A percentile compares a stretch with the other conserved stretches of the same genome.
Conservation (phyloP, 2,113 vertebrate genomes). For the Melanerpes aurifrons region DNA sequence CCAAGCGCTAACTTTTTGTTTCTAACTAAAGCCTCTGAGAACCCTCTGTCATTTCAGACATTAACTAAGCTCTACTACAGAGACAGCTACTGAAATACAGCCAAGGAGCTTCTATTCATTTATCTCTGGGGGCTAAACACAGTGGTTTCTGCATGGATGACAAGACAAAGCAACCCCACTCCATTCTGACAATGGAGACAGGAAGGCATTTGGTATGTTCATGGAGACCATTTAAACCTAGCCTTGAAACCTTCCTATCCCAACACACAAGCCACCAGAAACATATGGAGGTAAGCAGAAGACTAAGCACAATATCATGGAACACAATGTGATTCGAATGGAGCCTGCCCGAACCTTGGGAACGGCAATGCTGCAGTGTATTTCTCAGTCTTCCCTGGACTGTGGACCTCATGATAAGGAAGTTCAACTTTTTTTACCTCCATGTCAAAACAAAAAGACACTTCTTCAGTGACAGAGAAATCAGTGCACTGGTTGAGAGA, state of each 20-base stretch:
- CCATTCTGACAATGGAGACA: neutral
- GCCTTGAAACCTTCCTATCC: accelerated
- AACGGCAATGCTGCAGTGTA: neutral
- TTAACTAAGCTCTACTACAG: neutral
- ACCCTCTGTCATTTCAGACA: neutral
- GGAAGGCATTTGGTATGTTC: neutral
- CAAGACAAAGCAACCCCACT: neutral
- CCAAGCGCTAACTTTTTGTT: neutral
- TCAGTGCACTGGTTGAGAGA: neutral
- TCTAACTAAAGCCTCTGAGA: neutral
- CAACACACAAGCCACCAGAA: neutral
- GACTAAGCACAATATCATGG: neutral
- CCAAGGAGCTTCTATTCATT: neutral
- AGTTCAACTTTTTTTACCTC: neutral
- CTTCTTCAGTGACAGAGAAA: neutral
- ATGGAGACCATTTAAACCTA: neutral
- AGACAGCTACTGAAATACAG: neutral
- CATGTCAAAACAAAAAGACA: neutral
- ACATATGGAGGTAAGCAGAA: neutral
- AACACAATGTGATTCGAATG: neutral
- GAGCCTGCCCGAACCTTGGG: neutral
- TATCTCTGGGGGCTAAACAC: neutral
- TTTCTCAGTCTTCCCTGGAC: neutral
- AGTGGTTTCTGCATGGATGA: neutral
- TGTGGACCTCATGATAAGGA: neutral